phyloP scores from a whole-genome alignment of 2,113 vertebrate species.

The Aix galericulata region DNA sequence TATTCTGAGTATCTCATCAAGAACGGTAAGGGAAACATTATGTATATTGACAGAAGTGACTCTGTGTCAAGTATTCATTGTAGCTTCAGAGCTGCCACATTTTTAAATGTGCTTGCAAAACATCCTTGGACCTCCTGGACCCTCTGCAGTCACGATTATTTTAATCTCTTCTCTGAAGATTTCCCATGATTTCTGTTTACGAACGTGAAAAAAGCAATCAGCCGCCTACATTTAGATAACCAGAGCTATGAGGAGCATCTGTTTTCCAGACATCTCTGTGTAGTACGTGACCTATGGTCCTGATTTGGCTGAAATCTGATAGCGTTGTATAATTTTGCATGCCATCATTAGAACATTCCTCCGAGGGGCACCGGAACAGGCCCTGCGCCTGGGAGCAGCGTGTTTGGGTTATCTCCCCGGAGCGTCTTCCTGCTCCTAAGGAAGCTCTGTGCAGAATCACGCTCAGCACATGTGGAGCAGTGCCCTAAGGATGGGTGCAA shows the following conservation, averaged over 20 bases:
- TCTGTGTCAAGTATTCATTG: neutral
- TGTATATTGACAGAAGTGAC: neutral
- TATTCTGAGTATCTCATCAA: slow-evolving; percentile 44
- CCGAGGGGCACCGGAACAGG: neutral
- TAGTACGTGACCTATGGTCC: slow-evolving; percentile 48
- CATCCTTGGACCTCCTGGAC: neutral
- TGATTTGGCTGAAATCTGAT: slow-evolving; percentile 58
- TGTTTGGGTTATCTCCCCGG: neutral
- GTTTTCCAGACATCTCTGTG: slow-evolving; percentile 55
- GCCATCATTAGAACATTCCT: slow-evolving; percentile 53
- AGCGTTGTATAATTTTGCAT: slow-evolving; percentile 29
- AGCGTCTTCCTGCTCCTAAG: neutral
- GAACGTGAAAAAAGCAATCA: neutral
- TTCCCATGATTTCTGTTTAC: neutral
- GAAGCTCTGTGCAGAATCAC: neutral
- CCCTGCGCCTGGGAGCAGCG: neutral
- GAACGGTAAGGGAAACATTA: slow-evolving; percentile 25
- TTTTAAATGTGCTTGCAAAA: slow-evolving; percentile 21
- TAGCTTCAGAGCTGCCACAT: neutral
- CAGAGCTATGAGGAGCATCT: slow-evolving; percentile 38
- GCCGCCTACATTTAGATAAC: slow-evolving; percentile 15
- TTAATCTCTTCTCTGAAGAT: neutral
- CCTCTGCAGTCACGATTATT: neutral
- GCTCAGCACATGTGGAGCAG: neutral
- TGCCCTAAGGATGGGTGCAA: neutral